Conservation (phyloP, 2,888 invertebrate species). For the Apomyelois bistriatella region DNA sequence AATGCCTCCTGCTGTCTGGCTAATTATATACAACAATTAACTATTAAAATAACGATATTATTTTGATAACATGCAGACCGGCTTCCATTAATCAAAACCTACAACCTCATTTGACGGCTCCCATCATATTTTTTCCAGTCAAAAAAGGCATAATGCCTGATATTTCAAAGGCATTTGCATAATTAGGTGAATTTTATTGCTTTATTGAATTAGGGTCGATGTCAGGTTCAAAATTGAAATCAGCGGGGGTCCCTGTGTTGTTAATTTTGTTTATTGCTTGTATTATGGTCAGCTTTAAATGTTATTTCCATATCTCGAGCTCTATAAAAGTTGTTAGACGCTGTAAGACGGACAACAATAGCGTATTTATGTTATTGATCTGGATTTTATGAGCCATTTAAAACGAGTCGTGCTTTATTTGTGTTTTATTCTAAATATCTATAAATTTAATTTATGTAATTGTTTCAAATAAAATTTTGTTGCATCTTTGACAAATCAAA, state of each 20-base stretch:
- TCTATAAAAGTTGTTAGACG: conserved; percentile 71
- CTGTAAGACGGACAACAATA: conserved; percentile 66
- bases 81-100: conserved; percentile 61
- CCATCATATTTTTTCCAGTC: conserved; percentile 65
- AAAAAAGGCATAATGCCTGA: conserved; percentile 66
- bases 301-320: conserved; percentile 69
- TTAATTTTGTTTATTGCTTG: conserved; percentile 80
- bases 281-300: conserved; percentile 74
- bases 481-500: background rate
- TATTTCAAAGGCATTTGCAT: conserved; percentile 77
- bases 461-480: conserved; percentile 5
- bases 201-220: conserved; percentile 80
- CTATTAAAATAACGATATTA: conserved; percentile 57
- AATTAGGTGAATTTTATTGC: conserved; percentile 81
- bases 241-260: conserved; percentile 76
- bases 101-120: conserved; percentile 56
- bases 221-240: conserved; percentile 78
- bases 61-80: conserved; percentile 42
- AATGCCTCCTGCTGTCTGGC: conserved; percentile 39
- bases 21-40: conserved; percentile 55
- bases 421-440: conserved; percentile 18
- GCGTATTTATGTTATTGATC: conserved; percentile 68
- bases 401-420: conserved; percentile 26
- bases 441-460: conserved; percentile 13
- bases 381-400: conserved; percentile 60